Evolutionary conservation across 1,140 invertebrate species (phyloP).

Genomic region (Cotesia vestalis): DNA sequence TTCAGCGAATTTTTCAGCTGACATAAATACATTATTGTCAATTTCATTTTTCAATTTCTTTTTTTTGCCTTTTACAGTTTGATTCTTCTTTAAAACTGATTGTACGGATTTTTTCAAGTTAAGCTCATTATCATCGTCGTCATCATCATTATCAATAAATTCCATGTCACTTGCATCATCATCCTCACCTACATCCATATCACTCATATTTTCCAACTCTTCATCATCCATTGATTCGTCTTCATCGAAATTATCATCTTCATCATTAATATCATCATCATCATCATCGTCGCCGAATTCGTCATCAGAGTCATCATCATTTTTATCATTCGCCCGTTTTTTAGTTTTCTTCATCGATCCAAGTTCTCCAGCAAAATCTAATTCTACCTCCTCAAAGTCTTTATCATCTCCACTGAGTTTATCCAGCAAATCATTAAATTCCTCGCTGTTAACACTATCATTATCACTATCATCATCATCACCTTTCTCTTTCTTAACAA

Average conservation of each 20-base stretch:
- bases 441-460: conserved; percentile 87
- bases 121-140: conserved; percentile 22
- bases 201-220: conserved; percentile 46
- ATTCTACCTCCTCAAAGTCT: conserved; percentile 71
- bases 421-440: conserved; percentile 87
- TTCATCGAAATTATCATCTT: conserved; percentile 51
- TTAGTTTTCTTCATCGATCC: conserved; percentile 50
- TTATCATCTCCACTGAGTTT: conserved; percentile 67
- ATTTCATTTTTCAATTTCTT: conserved; percentile 34
- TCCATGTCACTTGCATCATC: conserved; percentile 49
- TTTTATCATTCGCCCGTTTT: conserved; percentile 46
- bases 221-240: conserved; percentile 40
- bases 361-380: conserved; percentile 67
- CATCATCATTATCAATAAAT: conserved; percentile 39
- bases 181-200: conserved; percentile 43
- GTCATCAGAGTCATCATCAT: conserved; percentile 58
- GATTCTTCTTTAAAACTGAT: conserved; percentile 30
- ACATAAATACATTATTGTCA: conserved; percentile 69
- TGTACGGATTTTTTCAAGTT: conserved; percentile 22
- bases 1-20: conserved; percentile 78
- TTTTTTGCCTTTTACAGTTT: conserved; percentile 19
- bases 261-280: conserved; percentile 46
- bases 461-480: conserved; percentile 72
- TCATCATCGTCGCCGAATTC: conserved; percentile 54
- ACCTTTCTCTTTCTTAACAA: conserved; percentile 53